Base-by-base conservation (phyloP, 2,797 vertebrate genomes). In the Picus viridis region DNA sequence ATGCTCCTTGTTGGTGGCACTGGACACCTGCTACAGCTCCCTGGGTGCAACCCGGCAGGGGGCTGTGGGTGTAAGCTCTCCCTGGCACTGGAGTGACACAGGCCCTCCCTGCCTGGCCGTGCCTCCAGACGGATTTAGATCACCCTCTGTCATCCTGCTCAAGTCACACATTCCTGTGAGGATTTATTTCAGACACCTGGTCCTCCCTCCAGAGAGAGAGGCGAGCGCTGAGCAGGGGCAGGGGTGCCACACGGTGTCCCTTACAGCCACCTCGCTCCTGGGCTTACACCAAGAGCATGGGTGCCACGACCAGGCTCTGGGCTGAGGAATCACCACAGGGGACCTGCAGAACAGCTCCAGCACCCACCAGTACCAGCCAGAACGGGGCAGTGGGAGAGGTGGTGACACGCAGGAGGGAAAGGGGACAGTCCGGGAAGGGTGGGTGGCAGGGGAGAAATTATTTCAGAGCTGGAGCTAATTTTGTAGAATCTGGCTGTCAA, bases 401-500 rank as follows among this genome's bases (percentile, higher is more conserved):
- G 61, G 41, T 2, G 68, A 83, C 47, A n/a, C 3, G 54, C 29
- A 32, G 57, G 68, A 64, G 0, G 6, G 34, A 58, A 63, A 41
- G 34, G 32, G 45, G 68, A 67, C 20, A 88, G 65, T 20, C n/a
- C 1, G 1, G 68, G 24, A 16, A 61, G 64, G 58, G 63, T 61
- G 64, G 53, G 43, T 71, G 51, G 76, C 59, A 43, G 36, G 83
- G 51, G 77, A 29, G 61, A 63, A 78, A 62, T 67, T 5, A 47
- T 47, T 89, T 79, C 64, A 62, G 83, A 81, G 64, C 69, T 83
- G 81, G 85, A 73, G 64, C 69, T 89, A 53, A 87, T 93, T 91
- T 92, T 89, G 67, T 45, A 69, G 74, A 62, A 87, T 75, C 69
- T 89, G 81, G 54, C 86, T 69, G 30, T 88, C 69, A 92, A 90